Percentiles rank a stretch among this genome's conserved stretches.
Evolutionary conservation across 2,797 vertebrate species (phyloP).

Genomic region (Catamblyrhynchus diadema): DNA sequence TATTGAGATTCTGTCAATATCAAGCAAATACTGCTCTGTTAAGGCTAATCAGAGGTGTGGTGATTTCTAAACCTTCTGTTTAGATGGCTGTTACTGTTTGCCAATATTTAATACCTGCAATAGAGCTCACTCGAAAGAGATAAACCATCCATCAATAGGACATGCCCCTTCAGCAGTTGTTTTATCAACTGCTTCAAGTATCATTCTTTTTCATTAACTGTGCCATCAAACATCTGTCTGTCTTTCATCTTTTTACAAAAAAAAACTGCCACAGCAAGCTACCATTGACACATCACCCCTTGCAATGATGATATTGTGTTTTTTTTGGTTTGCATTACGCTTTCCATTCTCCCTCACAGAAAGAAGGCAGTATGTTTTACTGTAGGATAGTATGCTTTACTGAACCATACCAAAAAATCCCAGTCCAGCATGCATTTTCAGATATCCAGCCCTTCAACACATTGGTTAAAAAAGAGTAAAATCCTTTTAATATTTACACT

Average conservation of each 20-base stretch:
- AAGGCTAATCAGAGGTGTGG: background rate
- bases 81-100: background rate
- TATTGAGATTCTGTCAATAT: background rate
- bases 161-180: background rate
- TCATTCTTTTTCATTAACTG: conserved; percentile 16
- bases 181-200: background rate
- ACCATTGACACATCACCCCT: background rate
- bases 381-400: background rate
- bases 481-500: background rate
- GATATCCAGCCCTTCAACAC: background rate
- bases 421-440: background rate
- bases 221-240: conserved; percentile 2
- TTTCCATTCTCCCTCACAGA: background rate
- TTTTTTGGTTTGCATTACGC: background rate
- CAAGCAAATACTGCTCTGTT: background rate
- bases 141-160: conserved; percentile 18
- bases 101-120: background rate
- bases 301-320: background rate
- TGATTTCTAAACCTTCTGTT: background rate
- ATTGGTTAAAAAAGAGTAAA: background rate
- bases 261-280: background rate
- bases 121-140: background rate
- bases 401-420: background rate
- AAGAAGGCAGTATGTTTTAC: background rate
- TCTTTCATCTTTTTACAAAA: background rate